Base-by-base conservation (phyloP, 2,888 invertebrate genomes). In the Megalurothrips usitatus region DNA sequence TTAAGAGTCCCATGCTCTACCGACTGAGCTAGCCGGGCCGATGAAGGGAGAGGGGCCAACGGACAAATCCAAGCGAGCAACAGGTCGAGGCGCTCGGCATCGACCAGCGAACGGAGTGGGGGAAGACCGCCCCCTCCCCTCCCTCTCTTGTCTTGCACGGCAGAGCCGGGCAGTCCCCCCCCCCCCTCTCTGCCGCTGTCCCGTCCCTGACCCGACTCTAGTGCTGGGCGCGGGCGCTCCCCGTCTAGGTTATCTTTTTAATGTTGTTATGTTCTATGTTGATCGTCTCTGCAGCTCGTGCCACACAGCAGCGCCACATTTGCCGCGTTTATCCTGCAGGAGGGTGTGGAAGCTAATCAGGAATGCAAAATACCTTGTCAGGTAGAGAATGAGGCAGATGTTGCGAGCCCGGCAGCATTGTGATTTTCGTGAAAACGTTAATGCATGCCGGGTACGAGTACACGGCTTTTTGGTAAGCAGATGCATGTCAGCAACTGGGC, bases 1-100 rank as follows among this genome's bases (percentile, higher is more conserved):
- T 89, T 89, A 89, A 89, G 89, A 89, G 88, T 89, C 88, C 88
- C 88, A 87, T 88, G 89, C 89, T 89, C 88, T 88, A 88, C 89
- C 89, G 88, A 88, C 88, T 88, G 88, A 88, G 88, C 88, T 88
- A 88, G 87, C 87, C 87, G 86, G 87, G 86, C 86, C 26, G 68
- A 26, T 75, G 68, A 0, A 0, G 0, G 26, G 9, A 26, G 26
- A 26, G 1, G 4, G 23, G 68, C 68, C 26, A 75, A 11, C 68
- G 26, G 10, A n/a, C 58, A 14, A 6, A 6, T 10, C 1, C 23
- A 12, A 9, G 68, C 26, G 12, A 26, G 68, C 68, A 75, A 75
- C 68, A 75, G 68, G 68, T 26, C 4, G 68, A 12, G 26, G 12
- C 26, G 26, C 9, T 11, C 19, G 17, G 17, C 17, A 19, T 26